phyloP scores from a whole-genome alignment of 2,888 invertebrate species.

The Drosophila mimetica region DNA sequence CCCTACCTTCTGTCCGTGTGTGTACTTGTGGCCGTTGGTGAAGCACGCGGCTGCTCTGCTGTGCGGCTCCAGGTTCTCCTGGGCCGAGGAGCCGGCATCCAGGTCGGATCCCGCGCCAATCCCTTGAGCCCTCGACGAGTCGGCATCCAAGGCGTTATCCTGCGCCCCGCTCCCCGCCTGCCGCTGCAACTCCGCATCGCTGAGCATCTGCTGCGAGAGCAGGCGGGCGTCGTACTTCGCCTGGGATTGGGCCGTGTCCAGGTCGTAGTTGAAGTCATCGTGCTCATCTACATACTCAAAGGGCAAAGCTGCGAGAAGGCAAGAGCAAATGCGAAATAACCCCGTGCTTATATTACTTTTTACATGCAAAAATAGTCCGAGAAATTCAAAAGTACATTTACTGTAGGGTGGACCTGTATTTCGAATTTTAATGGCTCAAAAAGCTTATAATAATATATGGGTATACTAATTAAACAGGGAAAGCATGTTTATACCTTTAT shows the following conservation, averaged over 20 bases:
- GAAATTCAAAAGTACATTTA: neutral
- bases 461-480: too few relatives aligned
- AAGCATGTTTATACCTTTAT: too few relatives aligned
- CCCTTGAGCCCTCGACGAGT: conserved; percentile 25
- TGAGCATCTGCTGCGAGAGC: conserved; percentile 82
- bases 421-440: too few relatives aligned
- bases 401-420: neutral
- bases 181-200: conserved; percentile 70
- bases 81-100: conserved; percentile 29
- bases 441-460: too few relatives aligned
- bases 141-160: conserved; percentile 29
- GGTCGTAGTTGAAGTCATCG: conserved; percentile 83
- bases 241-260: conserved; percentile 84
- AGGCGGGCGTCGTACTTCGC: conserved; percentile 84
- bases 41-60: conserved; percentile 83
- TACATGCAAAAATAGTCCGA: conserved; percentile 2
- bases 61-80: conserved; percentile 78
- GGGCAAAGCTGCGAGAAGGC: conserved; percentile 66
- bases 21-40: conserved; percentile 82
- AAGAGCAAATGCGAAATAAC: conserved; percentile 51
- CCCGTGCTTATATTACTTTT: conserved; percentile 57
- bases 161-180: conserved; percentile 50
- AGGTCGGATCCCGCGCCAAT: conserved; percentile 20
- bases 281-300: conserved; percentile 83
- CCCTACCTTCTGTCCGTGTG: conserved; percentile 84